These are phyloP conservation scores for Scaptomyza graminum DNA, from an alignment of 1,140 invertebrate genomes.

Conservation along the genomic window DNA sequence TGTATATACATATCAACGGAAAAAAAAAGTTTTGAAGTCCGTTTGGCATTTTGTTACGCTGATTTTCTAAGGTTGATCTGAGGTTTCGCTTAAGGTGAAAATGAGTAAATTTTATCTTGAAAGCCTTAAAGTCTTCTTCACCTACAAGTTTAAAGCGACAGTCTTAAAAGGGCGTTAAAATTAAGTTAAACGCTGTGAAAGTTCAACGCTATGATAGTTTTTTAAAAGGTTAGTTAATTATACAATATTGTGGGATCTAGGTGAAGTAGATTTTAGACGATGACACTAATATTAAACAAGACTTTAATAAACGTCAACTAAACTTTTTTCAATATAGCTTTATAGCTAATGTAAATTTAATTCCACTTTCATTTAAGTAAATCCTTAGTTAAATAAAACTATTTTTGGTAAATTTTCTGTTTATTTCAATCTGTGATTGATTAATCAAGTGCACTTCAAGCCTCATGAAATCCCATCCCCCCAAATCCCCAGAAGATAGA, in stretches of 20 bases:
- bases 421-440: background rate
- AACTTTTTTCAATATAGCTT: too few relatives aligned
- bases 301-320: too few relatives aligned
- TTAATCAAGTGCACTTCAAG: slow-evolving; percentile 34
- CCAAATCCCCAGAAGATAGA: background rate
- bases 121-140: slow-evolving; percentile 22
- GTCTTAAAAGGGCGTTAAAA: too few relatives aligned
- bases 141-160: slow-evolving; percentile 3
- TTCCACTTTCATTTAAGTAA: background rate
- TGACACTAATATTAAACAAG: too few relatives aligned
- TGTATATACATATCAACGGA: slow-evolving; percentile 1
- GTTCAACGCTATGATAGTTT: background rate
- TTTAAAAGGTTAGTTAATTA: too few relatives aligned
- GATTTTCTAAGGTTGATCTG: slow-evolving; percentile 22
- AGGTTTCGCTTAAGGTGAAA: background rate
- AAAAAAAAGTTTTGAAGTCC: slow-evolving; percentile 28
- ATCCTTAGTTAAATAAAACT: too few relatives aligned
- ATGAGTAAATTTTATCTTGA: too few relatives aligned
- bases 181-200: background rate
- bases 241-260: too few relatives aligned
- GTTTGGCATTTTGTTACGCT: slow-evolving; percentile 33
- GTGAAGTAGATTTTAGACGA: too few relatives aligned
- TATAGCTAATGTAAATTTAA: too few relatives aligned
- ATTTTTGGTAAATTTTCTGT: too few relatives aligned
- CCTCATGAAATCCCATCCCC: slow-evolving; percentile 32